phyloP scores from a whole-genome alignment of 2,888 invertebrate species.

The Cheilosia impressa region DNA sequence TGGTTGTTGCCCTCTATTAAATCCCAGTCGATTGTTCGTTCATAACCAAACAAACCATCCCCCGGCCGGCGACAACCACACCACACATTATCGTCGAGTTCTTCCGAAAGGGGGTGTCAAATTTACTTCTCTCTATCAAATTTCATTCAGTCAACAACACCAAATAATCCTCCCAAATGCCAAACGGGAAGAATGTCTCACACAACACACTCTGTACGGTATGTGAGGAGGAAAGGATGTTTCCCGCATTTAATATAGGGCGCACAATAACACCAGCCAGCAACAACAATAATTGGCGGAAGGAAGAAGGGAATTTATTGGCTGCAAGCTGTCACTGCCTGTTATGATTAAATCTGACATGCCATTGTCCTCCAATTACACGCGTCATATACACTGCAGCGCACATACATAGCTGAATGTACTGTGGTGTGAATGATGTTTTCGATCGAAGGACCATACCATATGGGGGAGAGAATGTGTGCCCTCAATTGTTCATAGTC shows the following conservation, averaged over 20 bases:
- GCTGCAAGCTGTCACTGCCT: conserved; percentile 77
- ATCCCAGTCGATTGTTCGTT: conserved; percentile 55
- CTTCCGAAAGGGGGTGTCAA: conserved; percentile 55
- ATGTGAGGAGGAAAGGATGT: conserved; percentile 51
- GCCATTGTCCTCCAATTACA: conserved; percentile 78
- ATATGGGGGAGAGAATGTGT: background rate
- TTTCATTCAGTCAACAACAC: conserved; percentile 70
- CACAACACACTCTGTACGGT: conserved; percentile 15
- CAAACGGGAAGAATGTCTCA: conserved; percentile 55
- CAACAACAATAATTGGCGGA: conserved; percentile 69
- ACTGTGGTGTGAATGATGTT: conserved; percentile 60
- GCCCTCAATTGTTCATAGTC: conserved; percentile 63
- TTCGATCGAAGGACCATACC: conserved; percentile 20
- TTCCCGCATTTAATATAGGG: conserved; percentile 67
- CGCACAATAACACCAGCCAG: conserved; percentile 54
- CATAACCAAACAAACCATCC: conserved; percentile 69
- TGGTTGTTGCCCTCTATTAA: conserved; percentile 50
- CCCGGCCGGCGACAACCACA: conserved; percentile 28
- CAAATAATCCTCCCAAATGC: conserved; percentile 53
- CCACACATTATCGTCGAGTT: conserved; percentile 16
- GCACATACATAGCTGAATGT: conserved; percentile 23
- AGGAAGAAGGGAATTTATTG: conserved; percentile 76
- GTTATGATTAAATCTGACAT: conserved; percentile 78
- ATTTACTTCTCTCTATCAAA: conserved; percentile 72
- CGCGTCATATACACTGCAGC: conserved; percentile 77